A percentile compares a stretch with the other conserved stretches of the same genome.
Evolutionary conservation across 2,888 invertebrate species (phyloP).

Genomic region (Epistrophe grossulariae): DNA sequence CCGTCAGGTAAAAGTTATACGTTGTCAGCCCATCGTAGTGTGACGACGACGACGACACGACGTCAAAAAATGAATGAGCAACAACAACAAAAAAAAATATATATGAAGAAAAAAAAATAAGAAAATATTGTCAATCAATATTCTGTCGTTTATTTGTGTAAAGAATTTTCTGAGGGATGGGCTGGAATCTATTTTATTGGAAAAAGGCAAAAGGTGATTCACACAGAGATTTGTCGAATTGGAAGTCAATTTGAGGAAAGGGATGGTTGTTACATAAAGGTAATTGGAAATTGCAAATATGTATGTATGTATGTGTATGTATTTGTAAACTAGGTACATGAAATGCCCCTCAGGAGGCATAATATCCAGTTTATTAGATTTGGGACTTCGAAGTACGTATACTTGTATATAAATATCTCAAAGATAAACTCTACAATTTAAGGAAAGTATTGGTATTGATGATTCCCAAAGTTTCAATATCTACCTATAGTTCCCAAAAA

Average conservation of each 20-base stretch:
- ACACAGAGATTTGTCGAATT: constrained; percentile 32
- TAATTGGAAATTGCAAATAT: constrained; percentile 37
- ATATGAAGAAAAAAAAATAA: constrained; percentile 2
- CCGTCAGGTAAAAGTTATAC: constrained; percentile 62
- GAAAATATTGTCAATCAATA: constrained; percentile 55
- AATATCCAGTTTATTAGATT: constrained; percentile 15
- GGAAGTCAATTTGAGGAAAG: constrained; percentile 29
- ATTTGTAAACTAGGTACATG: not conserved
- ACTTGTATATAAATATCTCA: not conserved
- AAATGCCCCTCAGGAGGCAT: not conserved
- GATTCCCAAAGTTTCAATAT: not conserved
- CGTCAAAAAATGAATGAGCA: constrained; percentile 45
- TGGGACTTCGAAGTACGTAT: not conserved
- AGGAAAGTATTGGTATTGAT: not conserved
- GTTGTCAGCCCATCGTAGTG: not conserved
- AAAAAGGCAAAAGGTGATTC: constrained; percentile 31
- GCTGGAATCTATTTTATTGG: constrained; percentile 7
- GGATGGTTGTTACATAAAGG: constrained; percentile 9
- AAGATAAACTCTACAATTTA: not conserved
- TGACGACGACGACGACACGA: constrained; percentile 23
- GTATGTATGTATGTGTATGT: not conserved
- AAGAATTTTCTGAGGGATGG: constrained; percentile 29
- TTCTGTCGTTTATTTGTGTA: constrained; percentile 51
- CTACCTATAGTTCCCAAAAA: too few species aligned
- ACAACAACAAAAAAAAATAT: not conserved